phyloP scores from a whole-genome alignment of 2,113 vertebrate genomes.

The Carlito syrichta region DNA sequence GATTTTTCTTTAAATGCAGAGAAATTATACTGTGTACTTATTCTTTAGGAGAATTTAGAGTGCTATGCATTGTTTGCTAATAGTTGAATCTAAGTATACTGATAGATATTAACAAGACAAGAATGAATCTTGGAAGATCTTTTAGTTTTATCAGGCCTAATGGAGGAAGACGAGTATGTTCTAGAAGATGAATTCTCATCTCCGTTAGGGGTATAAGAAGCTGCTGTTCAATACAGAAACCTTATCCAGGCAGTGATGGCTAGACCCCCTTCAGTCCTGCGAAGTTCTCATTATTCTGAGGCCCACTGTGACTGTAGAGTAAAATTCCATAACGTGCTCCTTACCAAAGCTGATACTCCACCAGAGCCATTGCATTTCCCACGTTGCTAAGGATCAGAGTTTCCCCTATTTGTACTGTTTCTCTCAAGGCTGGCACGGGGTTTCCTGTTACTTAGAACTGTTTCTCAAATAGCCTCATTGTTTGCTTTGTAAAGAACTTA shows the following conservation, averaged over 20 bases:
- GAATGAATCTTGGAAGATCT: not conserved
- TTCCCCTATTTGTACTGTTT: not conserved
- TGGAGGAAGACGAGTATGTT: not conserved
- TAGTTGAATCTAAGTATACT: not conserved
- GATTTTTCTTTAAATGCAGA: not conserved
- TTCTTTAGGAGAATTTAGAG: not conserved
- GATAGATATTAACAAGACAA: not conserved
- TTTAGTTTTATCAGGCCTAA: not conserved
- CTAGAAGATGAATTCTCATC: not conserved
- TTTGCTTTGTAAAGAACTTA: not conserved
- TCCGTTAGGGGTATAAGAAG: not conserved
- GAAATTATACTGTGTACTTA: not conserved
- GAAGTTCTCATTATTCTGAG: not conserved
- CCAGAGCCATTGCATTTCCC: not conserved
- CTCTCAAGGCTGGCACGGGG: not conserved
- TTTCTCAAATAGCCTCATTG: not conserved
- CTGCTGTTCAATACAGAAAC: not conserved
- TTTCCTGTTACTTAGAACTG: constrained; percentile 50
- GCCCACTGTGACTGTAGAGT: not conserved
- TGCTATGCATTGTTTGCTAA: not conserved
- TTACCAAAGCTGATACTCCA: not conserved
- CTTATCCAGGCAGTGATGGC: not conserved
- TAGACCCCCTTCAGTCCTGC: not conserved
- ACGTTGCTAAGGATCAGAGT: not conserved
- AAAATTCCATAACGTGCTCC: not conserved